Base-by-base conservation (phyloP, 1,140 invertebrate species). In the Cyclina sinensis region DNA sequence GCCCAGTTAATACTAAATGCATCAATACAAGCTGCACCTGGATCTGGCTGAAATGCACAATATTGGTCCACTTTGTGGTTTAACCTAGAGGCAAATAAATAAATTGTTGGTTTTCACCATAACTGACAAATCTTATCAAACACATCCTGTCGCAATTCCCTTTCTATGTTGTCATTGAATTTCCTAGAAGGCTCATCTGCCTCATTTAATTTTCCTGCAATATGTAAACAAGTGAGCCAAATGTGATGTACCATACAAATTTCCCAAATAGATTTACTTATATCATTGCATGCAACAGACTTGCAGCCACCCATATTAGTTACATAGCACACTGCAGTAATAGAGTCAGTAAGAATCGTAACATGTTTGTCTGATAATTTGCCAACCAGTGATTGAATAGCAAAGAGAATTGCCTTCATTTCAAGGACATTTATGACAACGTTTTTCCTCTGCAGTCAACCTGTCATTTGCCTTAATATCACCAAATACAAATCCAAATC, bases 161-260 rank as follows among this genome's bases (percentile, higher is more conserved):
- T 59, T 81, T 59, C 78, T 21, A 81, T 81, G 14, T 62, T 9
- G 37, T 81, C 78, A 57, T 81, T 59, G 24, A 81, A 81, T 18
- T 81, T 48, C 51, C 78, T 24, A 30, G 51, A 59, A 48, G 78
- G 78, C 11, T 7, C 24, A 81, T 81, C 78, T 14, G 78, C 57
- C 54, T 81, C 57, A 79, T 79, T 79, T 9, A n/a, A 14, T 79
- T 51, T 54, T n/a, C 76, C 39, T 30, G 46, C 0, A 24, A 79
- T 79, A 51, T 79, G 76, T 18, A 43, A 12, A 46, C 43, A 46
- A 9, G 43, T 9, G 43, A 46, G 43, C 43, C 43, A 46, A 16
- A 46, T 16, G 7, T 46, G 7, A 16, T 46, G 43, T 46, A 9
- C 7, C 7, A 46, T 46, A 16, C 43, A 46, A 7, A 7, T 9